These are phyloP conservation scores for Notocelia uddmanniana DNA, from an alignment of 2,888 invertebrate species.

Conservation along the genomic window DNA sequence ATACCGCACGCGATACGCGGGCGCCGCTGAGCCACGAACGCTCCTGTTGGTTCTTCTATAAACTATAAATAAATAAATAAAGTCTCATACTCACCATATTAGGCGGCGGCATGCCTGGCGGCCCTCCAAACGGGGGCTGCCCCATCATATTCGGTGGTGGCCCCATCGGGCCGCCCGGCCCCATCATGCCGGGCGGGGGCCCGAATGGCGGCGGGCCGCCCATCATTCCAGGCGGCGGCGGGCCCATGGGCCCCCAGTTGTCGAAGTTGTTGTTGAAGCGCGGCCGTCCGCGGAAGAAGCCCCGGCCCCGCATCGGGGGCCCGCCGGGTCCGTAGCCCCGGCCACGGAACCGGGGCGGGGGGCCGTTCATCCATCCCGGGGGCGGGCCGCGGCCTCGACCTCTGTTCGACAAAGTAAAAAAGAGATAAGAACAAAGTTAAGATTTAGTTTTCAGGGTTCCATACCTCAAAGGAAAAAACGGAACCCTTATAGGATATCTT, in stretches of 20 bases:
- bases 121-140: slow-evolving; percentile 82
- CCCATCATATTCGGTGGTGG: slow-evolving; percentile 86
- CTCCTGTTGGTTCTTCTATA: neutral
- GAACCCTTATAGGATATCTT: no score
- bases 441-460: no score
- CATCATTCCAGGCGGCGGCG: slow-evolving; percentile 85
- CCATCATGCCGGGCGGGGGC: slow-evolving; percentile 85
- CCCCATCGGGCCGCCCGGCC: slow-evolving; percentile 85
- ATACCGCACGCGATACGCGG: no score
- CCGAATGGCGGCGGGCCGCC: slow-evolving; percentile 79
- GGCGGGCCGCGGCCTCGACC: slow-evolving; percentile 72
- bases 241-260: slow-evolving; percentile 90
- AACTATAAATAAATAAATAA: no score
- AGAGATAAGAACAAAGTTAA: no score
- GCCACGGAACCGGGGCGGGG: slow-evolving; percentile 88
- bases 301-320: slow-evolving; percentile 84
- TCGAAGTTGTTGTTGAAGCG: slow-evolving; percentile 80
- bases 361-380: slow-evolving; percentile 81
- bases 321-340: slow-evolving; percentile 88
- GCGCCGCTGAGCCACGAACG: no score
- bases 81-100: slow-evolving; percentile 80
- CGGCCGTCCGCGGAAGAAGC: slow-evolving; percentile 81
- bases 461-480: no score
- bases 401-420: no score
- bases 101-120: slow-evolving; percentile 84